These are phyloP conservation scores for Drosophila sordidula DNA, from an alignment of 2,888 invertebrate species.

Conservation along the genomic window DNA sequence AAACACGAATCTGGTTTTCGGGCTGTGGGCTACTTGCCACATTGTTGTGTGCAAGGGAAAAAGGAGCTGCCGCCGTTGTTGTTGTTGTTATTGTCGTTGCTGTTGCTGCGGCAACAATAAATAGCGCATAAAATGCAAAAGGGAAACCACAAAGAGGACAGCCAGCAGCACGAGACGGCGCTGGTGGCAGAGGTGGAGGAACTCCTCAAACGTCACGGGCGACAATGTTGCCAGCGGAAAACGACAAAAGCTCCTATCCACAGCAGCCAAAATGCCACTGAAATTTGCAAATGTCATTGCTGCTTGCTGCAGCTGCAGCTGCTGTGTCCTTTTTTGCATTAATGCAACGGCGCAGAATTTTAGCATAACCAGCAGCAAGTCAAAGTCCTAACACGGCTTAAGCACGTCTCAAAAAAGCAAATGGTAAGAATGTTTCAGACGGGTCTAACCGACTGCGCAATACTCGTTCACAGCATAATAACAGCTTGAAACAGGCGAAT, in stretches of 20 bases:
- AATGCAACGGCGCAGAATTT: slow-evolving; percentile 56
- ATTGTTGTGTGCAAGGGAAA: slow-evolving; percentile 46
- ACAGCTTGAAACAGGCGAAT: too few species aligned
- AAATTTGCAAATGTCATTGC: slow-evolving; percentile 59
- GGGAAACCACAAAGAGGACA: slow-evolving; percentile 50
- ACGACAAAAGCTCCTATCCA: slow-evolving; percentile 19
- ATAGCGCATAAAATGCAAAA: slow-evolving; percentile 60
- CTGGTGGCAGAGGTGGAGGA: slow-evolving; percentile 16
- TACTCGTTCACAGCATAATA: too few species aligned
- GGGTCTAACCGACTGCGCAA: too few species aligned
- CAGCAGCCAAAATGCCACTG: slow-evolving; percentile 45
- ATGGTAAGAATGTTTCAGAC: background rate
- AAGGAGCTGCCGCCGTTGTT: slow-evolving; percentile 21
- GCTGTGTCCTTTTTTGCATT: slow-evolving; percentile 30
- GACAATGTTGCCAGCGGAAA: slow-evolving; percentile 54
- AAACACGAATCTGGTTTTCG: slow-evolving; percentile 47
- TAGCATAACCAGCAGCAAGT: slow-evolving; percentile 41
- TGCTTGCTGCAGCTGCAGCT: slow-evolving; percentile 14
- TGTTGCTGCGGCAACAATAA: slow-evolving; percentile 51
- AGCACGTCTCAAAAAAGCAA: slow-evolving; percentile 32
- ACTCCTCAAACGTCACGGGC: slow-evolving; percentile 28
- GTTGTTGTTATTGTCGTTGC: background rate
- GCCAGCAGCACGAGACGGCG: slow-evolving; percentile 14
- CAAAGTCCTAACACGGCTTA: slow-evolving; percentile 33
- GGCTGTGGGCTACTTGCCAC: slow-evolving; percentile 42